Evolutionary conservation across 2,113 vertebrate species (phyloP), one percentile per base, ranked within the genome.

Genomic region (Zingel zingel): DNA sequence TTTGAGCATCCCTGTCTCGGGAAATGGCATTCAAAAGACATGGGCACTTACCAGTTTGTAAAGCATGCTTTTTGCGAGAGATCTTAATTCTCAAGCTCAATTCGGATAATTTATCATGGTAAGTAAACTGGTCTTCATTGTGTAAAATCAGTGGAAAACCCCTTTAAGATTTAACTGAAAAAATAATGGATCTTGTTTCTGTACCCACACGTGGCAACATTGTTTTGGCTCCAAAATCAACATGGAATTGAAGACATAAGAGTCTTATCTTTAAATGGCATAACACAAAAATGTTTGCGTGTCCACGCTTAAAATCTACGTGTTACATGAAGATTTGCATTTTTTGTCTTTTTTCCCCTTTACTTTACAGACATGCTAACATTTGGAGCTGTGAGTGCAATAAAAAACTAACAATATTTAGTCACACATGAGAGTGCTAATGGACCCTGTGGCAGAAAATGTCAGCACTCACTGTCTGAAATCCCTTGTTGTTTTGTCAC

Each of bases 371-470:
- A 69, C 51, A 63, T 33, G 69, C 23, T 45, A 51, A 75, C 56
- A 76, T 82, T 73, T 76, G 12, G 48, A 76, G 72, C 33, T 47
- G 61, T 23, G 56, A 62, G 45, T 47, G 72, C 21, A 86, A 43
- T 43, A 43, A 79, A 80, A 64, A 51, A 75, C 64, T 47, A 81
- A 69, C 3, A 85, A 81, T 21, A 83, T 90, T 88, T 88, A 87
- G 85, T 93, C 85, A 83, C 84, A 89, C 86, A 77, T 79, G 84
- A 90, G 74, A 66, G 72, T 84, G 86, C 89, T 92, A 92, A 94
- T 92, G 90, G 88, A 77, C 85, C 86, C 88, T 56, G 66, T 86
- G 89, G 91, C 87, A 83, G 77, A 58, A 86, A 84, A 83, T 82
- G 87, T 90, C 88, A 91, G 64, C 79, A 79, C 61, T 89, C 80